Evolutionary conservation across 2,113 vertebrate genomes (phyloP), one percentile per base, ranked within the genome.

Genomic region (Microcebus tavaratra): DNA sequence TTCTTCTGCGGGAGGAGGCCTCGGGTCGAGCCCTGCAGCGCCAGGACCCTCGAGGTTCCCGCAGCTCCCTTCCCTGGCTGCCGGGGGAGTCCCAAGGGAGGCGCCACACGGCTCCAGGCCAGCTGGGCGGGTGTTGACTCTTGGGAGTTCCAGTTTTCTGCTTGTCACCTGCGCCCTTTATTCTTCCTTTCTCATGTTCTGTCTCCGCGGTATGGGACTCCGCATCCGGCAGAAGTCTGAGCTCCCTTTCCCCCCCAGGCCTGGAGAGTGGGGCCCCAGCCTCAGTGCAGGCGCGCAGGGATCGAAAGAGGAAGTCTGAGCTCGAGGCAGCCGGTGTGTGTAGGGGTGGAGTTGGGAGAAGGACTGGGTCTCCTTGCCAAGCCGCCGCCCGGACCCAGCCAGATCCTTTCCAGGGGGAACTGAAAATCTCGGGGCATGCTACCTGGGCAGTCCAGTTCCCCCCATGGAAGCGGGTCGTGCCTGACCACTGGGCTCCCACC

Each of bases 271-370:
- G 27, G 70, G 39, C 5, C 18, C 21, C 11, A 17, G 45, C 48
- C 3, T 8, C 0, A 0, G 25, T 17, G 27, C 75, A 31, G 3
- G 18, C 20, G 50, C 23, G 3, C 0, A 0, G 20, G 2, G 48
- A 36, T 29, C 0, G 0, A 65, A 29, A 1, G 39, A 88, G 48
- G 76, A 90, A 25, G 4, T 17, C 12, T 4, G 65, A n/a, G 39
- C 14, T 81, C 50, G 45, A 36, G 39, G 10, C 0, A 2, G 25
- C 21, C 8, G 2, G 85, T 1, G 14, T 18, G 21, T 20, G 14
- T 20, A 11, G 6, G 29, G 13, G 20, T 39, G 27, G 17, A 29
- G 18, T 1, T 15, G 48, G n/a, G 23, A 12, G 21, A 7, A 6
- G 17, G 6, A 34, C 9, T 55, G 68, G 6, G 29, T 53, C 39